phyloP scores from a whole-genome alignment of 2,113 vertebrate species.

The Sylvietta virens region DNA sequence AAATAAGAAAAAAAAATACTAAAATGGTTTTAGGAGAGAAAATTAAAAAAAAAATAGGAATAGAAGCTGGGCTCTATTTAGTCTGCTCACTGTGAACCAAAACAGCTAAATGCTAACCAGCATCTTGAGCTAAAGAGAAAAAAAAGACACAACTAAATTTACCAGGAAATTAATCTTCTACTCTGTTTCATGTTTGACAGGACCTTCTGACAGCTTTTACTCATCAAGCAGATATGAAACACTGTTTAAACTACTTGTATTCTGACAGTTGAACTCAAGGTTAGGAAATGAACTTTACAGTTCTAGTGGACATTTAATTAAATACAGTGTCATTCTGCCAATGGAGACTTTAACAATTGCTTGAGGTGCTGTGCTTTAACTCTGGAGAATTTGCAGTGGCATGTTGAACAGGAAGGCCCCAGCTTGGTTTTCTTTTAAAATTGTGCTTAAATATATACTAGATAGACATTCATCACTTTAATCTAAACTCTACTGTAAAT shows the following conservation, averaged over 20 bases:
- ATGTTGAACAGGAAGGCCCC: slow-evolving; percentile 1
- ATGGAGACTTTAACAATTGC: background rate
- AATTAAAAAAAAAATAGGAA: background rate
- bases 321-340: background rate
- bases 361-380: background rate
- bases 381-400: background rate
- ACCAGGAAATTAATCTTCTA: slow-evolving; percentile 17
- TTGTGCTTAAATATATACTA: slow-evolving; percentile 45
- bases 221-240: slow-evolving; percentile 9
- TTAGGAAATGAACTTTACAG: background rate
- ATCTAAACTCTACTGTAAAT: slow-evolving; percentile 63
- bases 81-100: background rate
- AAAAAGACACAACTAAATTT: background rate
- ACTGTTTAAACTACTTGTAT: slow-evolving; percentile 1
- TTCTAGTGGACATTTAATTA: slow-evolving; percentile 34
- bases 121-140: background rate
- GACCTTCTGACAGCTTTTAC: slow-evolving; percentile 28
- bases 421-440: slow-evolving; percentile 53
- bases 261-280: background rate
- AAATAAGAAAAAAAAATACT: background rate
- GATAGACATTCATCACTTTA: slow-evolving; percentile 63
- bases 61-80: background rate
- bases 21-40: background rate
- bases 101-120: background rate
- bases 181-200: slow-evolving; percentile 9